A percentile compares a stretch with the other conserved stretches of the same genome.
phyloP scores from a whole-genome alignment of 2,113 vertebrate species.

The Garra rufa region DNA sequence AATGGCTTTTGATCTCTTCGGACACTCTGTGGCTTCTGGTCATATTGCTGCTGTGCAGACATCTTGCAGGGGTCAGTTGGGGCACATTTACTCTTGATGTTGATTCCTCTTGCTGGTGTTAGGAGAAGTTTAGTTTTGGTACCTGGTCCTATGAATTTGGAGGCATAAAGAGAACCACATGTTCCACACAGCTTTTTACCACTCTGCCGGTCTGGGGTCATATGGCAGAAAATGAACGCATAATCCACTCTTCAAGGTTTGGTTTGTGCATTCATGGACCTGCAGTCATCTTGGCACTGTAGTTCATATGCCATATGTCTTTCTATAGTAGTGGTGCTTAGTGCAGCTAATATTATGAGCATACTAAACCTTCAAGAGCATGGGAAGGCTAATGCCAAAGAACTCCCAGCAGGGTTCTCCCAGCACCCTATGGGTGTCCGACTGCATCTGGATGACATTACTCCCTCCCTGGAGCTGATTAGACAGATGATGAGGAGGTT shows the following conservation, averaged over 20 bases:
- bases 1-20: constrained; percentile 22
- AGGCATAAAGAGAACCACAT: constrained; percentile 59
- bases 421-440: constrained; percentile 36
- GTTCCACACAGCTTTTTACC: constrained; percentile 33
- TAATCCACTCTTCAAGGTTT: neutral
- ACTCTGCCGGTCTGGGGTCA: constrained; percentile 40
- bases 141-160: constrained; percentile 47
- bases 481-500: constrained; percentile 50
- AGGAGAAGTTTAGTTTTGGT: constrained; percentile 20
- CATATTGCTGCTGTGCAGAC: neutral
- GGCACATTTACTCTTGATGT: constrained; percentile 23
- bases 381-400: constrained; percentile 34
- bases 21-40: neutral
- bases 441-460: constrained; percentile 58
- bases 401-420: constrained; percentile 25
- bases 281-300: neutral
- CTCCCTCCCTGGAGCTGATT: constrained; percentile 48
- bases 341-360: neutral
- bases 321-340: neutral
- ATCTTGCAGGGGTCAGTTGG: constrained; percentile 16
- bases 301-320: neutral
- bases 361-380: neutral
- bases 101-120: constrained; percentile 37
- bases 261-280: neutral
- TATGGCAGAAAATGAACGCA: neutral